Evolutionary conservation across 35 echinoderm and acorn worm genomes (phyloP).

Genomic region (Hemicentrotus pulcherrimus): DNA sequence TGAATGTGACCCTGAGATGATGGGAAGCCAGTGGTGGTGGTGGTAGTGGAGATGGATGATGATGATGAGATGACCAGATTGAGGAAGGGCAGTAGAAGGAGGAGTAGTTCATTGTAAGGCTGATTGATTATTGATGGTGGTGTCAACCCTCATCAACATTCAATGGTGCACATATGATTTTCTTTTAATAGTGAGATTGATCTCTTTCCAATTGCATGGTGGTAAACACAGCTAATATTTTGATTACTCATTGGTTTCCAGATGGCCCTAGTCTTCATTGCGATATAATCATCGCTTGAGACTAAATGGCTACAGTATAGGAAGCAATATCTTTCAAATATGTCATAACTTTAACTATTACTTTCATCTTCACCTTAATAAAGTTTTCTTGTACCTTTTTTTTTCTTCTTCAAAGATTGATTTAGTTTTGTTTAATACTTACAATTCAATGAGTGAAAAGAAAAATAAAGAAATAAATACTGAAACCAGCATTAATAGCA

Average conservation of each 20-base stretch:
- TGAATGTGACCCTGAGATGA: too few species aligned
- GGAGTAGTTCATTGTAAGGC: background rate
- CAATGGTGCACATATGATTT: background rate
- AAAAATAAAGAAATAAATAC: too few species aligned
- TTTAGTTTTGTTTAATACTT: too few species aligned
- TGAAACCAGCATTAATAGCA: too few species aligned
- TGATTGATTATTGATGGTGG: background rate
- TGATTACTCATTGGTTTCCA: background rate
- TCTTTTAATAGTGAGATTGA: background rate
- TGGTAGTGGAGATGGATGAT: background rate
- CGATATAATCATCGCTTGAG: background rate
- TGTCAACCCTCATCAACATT: background rate
- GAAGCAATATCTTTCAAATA: background rate
- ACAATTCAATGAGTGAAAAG: too few species aligned
- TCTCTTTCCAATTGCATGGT: background rate
- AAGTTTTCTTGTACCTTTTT: background rate
- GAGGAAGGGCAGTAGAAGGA: background rate
- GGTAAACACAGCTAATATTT: background rate
- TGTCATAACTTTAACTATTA: background rate
- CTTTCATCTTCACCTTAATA: background rate
- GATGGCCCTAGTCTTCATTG: background rate
- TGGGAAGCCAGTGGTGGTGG: too few species aligned
- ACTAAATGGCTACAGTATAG: background rate
- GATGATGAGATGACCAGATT: conserved; percentile 1
- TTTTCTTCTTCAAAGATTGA: too few species aligned